Conservation (phyloP, 2,113 vertebrate genomes). For the Vidua macroura region DNA sequence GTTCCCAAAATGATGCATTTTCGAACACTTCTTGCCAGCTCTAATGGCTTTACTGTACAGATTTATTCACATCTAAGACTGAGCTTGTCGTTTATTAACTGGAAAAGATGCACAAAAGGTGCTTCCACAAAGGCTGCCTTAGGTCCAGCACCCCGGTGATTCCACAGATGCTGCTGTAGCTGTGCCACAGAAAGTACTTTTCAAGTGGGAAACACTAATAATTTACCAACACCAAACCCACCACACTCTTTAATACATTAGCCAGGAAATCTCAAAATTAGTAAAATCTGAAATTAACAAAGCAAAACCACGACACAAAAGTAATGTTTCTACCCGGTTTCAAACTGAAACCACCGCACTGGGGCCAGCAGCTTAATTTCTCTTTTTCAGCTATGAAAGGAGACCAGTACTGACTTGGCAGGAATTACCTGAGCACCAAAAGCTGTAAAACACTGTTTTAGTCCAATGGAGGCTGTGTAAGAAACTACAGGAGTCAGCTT, state of each 20-base stretch:
- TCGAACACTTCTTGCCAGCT: neutral
- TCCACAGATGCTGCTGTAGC: neutral
- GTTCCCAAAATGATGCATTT: neutral
- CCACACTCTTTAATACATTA: neutral
- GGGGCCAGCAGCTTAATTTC: neutral
- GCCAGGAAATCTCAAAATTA: neutral
- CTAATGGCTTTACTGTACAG: neutral
- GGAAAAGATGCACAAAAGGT: neutral
- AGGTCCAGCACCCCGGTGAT: neutral
- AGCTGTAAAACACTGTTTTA: neutral
- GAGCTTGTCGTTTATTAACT: neutral
- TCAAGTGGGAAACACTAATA: neutral
- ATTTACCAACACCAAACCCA: neutral
- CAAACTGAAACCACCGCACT: neutral
- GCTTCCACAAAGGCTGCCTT: neutral
- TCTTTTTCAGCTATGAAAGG: neutral
- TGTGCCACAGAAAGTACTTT: neutral
- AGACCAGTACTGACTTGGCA: neutral
- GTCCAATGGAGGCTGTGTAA: neutral
- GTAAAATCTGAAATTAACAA: neutral
- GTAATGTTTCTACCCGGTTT: neutral
- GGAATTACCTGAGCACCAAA: neutral
- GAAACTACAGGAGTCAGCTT: neutral
- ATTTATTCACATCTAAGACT: neutral
- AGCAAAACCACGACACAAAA: neutral